Conservation (phyloP, 2,113 vertebrate genomes). For the Motacilla tschutschensis region DNA sequence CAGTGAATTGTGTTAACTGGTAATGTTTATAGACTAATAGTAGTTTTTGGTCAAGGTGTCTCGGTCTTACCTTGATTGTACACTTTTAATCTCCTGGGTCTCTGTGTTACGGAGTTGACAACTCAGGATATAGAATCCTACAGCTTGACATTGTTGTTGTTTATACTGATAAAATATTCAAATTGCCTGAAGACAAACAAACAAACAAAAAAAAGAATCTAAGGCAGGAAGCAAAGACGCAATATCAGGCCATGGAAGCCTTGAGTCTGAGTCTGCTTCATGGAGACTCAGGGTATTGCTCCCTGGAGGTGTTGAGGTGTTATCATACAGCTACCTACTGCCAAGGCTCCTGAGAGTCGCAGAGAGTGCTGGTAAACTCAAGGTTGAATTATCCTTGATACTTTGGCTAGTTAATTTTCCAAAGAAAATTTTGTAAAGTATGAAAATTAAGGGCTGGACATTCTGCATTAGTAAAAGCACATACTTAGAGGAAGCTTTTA, state of each 20-base stretch:
- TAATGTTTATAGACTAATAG: neutral
- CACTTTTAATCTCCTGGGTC: neutral
- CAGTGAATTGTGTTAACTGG: neutral
- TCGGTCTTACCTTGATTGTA: neutral
- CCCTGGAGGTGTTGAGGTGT: neutral
- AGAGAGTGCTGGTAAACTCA: neutral
- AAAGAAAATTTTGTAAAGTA: neutral
- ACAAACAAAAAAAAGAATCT: neutral
- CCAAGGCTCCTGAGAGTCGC: too few species aligned
- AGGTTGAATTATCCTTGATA: neutral
- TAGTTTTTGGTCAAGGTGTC: neutral
- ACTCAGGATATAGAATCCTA: neutral
- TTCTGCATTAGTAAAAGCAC: neutral
- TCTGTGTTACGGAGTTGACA: neutral
- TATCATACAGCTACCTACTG: neutral
- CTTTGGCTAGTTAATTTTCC: neutral
- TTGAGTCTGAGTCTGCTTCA: neutral
- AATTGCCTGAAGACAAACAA: neutral
- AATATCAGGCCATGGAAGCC: neutral
- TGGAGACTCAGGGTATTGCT: accelerated
- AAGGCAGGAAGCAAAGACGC: neutral
- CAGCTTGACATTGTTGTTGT: neutral
- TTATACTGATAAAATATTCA: constrained; percentile 36
- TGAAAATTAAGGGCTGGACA: neutral
- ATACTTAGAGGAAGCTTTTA: neutral